Conservation (phyloP, 2,797 vertebrate species). For the Chloroceryle amazona region DNA sequence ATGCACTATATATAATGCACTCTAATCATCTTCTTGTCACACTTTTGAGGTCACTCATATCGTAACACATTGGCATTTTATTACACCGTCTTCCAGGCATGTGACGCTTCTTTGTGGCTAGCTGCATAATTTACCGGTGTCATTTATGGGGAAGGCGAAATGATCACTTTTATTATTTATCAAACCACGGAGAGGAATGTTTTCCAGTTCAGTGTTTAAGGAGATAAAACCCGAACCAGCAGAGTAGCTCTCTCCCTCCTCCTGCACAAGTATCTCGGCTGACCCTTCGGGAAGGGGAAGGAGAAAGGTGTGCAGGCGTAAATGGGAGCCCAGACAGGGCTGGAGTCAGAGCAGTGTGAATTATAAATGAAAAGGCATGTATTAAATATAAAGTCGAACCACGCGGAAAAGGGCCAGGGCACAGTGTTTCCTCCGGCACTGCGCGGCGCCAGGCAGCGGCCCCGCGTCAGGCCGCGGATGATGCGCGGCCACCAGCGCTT, state of each 20-base stretch:
- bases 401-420: neutral
- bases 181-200: conserved; percentile 5
- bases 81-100: conserved; percentile 22
- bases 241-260: neutral
- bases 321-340: conserved; percentile 44
- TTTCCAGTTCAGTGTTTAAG: conserved; percentile 9
- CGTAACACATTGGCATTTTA: conserved; percentile 27
- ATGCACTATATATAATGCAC: conserved; percentile 37
- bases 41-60: conserved; percentile 64
- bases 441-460: neutral
- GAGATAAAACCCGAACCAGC: neutral
- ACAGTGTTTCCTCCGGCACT: neutral
- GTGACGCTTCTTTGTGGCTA: conserved; percentile 36
- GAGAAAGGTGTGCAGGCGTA: conserved; percentile 46
- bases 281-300: conserved; percentile 36
- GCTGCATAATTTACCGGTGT: conserved; percentile 35
- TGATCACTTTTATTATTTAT: conserved; percentile 52
- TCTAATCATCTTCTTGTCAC: conserved; percentile 48
- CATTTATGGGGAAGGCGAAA: neutral
- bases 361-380: conserved; percentile 54
- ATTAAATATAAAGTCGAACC: conserved; percentile 42
- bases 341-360: conserved; percentile 54
- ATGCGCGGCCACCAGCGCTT: neutral
- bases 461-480: neutral
- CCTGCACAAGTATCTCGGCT: neutral